Evolutionary conservation across 2,888 invertebrate species (phyloP), one percentile per base, ranked within the genome.

Genomic region (Brassicogethes aeneus): DNA sequence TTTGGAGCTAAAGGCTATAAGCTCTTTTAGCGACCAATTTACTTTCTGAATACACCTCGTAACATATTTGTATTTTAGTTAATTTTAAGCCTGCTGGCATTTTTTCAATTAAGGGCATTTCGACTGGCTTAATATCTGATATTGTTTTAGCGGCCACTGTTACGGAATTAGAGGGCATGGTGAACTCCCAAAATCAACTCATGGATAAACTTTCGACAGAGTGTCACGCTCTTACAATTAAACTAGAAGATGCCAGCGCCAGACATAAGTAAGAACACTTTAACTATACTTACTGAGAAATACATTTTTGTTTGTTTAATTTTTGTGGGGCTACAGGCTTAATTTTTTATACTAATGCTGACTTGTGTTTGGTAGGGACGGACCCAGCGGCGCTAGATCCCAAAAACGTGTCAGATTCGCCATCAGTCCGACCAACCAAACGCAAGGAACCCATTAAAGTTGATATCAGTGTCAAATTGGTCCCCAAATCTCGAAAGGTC

Each of bases 101-200:
- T n/a, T n/a, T n/a, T n/a, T n/a, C n/a, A n/a, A n/a, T n/a, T n/a
- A n/a, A n/a, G n/a, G n/a, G n/a, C n/a, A n/a, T n/a, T n/a, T n/a
- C n/a, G n/a, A n/a, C n/a, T n/a, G n/a, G n/a, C n/a, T n/a, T n/a
- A n/a, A n/a, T n/a, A n/a, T 10, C 41, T 49, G 41, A 39, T 50
- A 36, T 51, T 66, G 62, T 77, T 80, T 73, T 82, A 88, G 88
- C 82, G 77, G 82, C 84, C 74, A 88, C 86, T 68, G 87, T 89
- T 72, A 81, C 82, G 75, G 87, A 85, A 74, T 81, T 90, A 75
- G 89, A 89, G 78, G 79, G 82, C 70, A 83, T 87, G 82, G 81
- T 90, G 74, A 83, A 82, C 73, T 85, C 83, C 73, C 89, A 90
- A 81, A 87, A 85, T 79, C 82, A 82, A 79, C 85, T 88, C 80